phyloP scores from a whole-genome alignment of 2,797 vertebrate genomes.

The Hyperoplus immaculatus region DNA sequence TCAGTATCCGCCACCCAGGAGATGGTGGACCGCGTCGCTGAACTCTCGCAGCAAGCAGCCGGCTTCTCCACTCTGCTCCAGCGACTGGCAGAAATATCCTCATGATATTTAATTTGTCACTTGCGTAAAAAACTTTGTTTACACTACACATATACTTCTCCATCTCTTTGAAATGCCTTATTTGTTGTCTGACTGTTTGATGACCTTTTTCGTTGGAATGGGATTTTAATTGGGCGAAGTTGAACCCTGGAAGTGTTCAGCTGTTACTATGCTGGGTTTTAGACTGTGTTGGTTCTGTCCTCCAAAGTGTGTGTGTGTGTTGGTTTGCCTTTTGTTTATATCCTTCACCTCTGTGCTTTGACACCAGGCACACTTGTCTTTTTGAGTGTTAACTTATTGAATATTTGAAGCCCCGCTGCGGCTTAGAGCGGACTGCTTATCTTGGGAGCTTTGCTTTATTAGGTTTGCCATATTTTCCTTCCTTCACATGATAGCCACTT shows the following conservation, averaged over 20 bases:
- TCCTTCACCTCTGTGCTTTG: conserved; percentile 69
- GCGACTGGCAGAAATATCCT: conserved; percentile 88
- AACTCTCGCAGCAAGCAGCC: conserved; percentile 90
- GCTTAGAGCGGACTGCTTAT: conserved; percentile 50
- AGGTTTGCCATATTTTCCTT: conserved; percentile 55
- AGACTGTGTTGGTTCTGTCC: conserved; percentile 51
- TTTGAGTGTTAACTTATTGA: conserved; percentile 87
- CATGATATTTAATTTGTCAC: conserved; percentile 63
- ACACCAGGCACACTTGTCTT: conserved; percentile 72
- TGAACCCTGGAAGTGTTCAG: conserved; percentile 43
- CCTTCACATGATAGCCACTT: conserved; percentile 58
- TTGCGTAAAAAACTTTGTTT: conserved; percentile 56
- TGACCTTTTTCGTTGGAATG: conserved; percentile 50
- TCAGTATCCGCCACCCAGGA: conserved; percentile 89
- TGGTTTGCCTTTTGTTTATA: conserved; percentile 73
- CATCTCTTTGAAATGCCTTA: conserved; percentile 82
- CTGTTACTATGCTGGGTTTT: conserved; percentile 54
- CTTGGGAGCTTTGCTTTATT: conserved; percentile 71
- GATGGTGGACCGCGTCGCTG: conserved; percentile 90
- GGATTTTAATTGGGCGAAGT: conserved; percentile 50
- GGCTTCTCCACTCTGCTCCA: conserved; percentile 91
- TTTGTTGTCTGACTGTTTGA: conserved; percentile 64
- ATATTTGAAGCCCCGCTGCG: conserved; percentile 61
- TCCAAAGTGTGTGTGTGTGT: conserved; percentile 46
- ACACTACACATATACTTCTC: conserved; percentile 64